Evolutionary conservation across 2,797 vertebrate genomes (phyloP).

Genomic region (Leontocebus nigricollis): DNA sequence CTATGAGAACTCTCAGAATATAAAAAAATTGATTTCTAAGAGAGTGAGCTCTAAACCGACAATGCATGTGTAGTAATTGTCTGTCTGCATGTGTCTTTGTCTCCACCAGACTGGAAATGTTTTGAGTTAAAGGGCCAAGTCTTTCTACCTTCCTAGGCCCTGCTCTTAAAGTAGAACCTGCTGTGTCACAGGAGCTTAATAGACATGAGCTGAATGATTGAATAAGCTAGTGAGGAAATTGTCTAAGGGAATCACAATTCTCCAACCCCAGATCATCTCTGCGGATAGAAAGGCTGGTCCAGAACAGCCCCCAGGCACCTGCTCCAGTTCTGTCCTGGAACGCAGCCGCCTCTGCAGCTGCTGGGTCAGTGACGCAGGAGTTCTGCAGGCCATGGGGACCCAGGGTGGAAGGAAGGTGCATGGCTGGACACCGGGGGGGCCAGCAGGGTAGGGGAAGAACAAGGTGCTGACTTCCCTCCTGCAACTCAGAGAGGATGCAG

Average conservation of each 20-base stretch:
- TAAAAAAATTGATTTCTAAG: background rate
- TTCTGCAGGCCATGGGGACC: background rate
- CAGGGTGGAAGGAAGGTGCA: accelerated
- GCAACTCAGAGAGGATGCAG: background rate
- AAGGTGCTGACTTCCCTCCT: background rate
- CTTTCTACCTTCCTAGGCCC: background rate
- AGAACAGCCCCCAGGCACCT: background rate
- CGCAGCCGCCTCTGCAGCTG: background rate
- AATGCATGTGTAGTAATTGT: background rate
- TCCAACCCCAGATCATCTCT: background rate
- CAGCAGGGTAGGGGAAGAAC: background rate
- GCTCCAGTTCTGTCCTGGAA: background rate
- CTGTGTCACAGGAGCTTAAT: background rate
- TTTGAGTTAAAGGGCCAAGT: background rate
- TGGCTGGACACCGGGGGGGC: background rate
- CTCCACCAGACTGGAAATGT: background rate
- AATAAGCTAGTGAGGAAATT: background rate
- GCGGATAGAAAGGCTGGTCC: background rate
- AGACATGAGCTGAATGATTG: background rate
- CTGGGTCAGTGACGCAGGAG: too few species aligned
- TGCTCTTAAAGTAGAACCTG: background rate
- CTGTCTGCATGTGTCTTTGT: background rate
- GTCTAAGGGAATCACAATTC: background rate
- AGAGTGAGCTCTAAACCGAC: background rate
- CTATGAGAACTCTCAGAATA: conserved; percentile 30